These are phyloP conservation scores for Drosophila mayaguana DNA, from an alignment of 2,888 invertebrate genomes.

Conservation along the genomic window DNA sequence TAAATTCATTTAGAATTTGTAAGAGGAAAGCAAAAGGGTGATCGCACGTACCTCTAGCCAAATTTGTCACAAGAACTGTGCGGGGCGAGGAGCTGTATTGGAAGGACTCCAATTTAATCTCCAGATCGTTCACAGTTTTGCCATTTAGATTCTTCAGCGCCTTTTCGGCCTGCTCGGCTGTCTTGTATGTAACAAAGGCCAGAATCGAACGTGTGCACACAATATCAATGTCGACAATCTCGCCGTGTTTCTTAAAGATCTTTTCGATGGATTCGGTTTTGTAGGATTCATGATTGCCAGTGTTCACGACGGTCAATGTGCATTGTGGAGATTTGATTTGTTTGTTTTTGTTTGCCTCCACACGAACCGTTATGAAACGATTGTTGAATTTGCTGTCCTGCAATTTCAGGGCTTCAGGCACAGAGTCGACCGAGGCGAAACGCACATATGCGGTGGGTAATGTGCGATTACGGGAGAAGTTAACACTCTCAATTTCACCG, in stretches of 20 bases:
- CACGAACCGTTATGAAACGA: constrained; percentile 61
- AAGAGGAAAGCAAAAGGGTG: neutral
- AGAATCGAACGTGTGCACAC: constrained; percentile 63
- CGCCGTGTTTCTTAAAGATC: constrained; percentile 73
- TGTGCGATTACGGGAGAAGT: constrained; percentile 40
- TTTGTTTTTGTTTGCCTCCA: neutral
- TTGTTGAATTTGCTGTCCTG: constrained; percentile 63
- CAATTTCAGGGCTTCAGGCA: constrained; percentile 57
- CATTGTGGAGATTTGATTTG: constrained; percentile 29
- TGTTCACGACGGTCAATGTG: constrained; percentile 66
- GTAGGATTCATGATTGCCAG: constrained; percentile 45
- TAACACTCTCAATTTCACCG: constrained; percentile 59
- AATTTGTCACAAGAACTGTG: constrained; percentile 49
- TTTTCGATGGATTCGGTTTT: constrained; percentile 43
- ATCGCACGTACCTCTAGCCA: constrained; percentile 38
- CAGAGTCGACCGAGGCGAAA: constrained; percentile 37
- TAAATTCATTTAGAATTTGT: neutral
- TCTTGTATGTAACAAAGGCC: constrained; percentile 70
- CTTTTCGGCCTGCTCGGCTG: constrained; percentile 47
- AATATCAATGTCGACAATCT: constrained; percentile 59
- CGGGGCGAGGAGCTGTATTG: constrained; percentile 18
- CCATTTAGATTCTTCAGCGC: constrained; percentile 64
- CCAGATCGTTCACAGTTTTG: constrained; percentile 55
- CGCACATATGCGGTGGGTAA: constrained; percentile 61
- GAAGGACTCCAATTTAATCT: constrained; percentile 60